phyloP scores from a whole-genome alignment of 2,113 vertebrate species.

The Strix aluco region DNA sequence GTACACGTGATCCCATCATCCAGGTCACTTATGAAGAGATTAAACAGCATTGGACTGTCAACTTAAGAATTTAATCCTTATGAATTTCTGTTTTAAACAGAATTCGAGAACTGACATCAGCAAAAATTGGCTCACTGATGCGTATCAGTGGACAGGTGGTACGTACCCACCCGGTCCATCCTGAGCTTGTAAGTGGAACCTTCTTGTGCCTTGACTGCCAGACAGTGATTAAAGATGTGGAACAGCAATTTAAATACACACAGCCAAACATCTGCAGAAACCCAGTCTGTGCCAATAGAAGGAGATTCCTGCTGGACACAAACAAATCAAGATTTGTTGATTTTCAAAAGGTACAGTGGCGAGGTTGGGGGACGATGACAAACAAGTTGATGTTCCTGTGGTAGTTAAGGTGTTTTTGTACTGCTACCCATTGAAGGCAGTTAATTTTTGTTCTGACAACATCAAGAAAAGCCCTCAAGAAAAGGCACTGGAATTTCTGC shows the following conservation, averaged over 20 bases:
- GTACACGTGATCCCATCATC: too few relatives aligned
- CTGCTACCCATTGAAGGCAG: rapidly evolving
- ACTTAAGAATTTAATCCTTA: neutral
- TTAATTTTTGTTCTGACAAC: neutral
- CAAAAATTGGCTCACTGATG: constrained; percentile 90
- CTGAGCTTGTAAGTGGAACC: constrained; percentile 93
- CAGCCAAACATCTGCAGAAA: constrained; percentile 96
- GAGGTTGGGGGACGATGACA: rapidly evolving
- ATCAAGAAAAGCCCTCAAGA: neutral
- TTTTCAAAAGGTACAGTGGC: constrained; percentile 90
- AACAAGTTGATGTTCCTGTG: neutral
- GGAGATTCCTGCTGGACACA: constrained; percentile 94
- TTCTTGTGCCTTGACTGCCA: constrained; percentile 97
- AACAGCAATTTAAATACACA: constrained; percentile 98
- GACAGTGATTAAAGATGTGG: constrained; percentile 90
- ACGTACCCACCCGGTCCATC: constrained; percentile 95
- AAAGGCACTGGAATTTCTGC: neutral
- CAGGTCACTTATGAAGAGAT: too few relatives aligned
- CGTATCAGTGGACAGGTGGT: constrained; percentile 98
- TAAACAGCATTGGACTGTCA: neutral
- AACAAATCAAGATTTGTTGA: constrained; percentile 98
- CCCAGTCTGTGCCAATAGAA: constrained; percentile 94
- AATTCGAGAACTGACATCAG: constrained; percentile 93
- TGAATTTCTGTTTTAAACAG: constrained; percentile 68
- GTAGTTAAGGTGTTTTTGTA: neutral